phyloP scores from a whole-genome alignment of 2,888 invertebrate species.

The Lampropteryx suffumata region DNA sequence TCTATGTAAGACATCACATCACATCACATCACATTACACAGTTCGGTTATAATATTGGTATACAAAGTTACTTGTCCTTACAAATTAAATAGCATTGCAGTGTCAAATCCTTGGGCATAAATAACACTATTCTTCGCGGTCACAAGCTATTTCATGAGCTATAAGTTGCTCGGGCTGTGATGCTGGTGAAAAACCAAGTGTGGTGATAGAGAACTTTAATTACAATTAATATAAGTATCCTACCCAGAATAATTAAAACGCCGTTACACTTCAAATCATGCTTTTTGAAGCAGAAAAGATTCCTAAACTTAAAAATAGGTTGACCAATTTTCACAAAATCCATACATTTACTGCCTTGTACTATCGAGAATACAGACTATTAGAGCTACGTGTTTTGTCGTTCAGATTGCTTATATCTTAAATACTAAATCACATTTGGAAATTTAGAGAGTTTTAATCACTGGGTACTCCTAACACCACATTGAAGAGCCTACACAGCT shows the following conservation, averaged over 20 bases:
- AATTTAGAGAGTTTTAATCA: conserved; percentile 30
- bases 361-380: conserved; percentile 15
- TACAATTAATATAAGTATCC: too few relatives aligned
- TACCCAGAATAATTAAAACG: too few relatives aligned
- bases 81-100: conserved; percentile 3
- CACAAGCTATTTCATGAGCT: background rate
- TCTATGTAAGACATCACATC: conserved; percentile 10
- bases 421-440: conserved; percentile 40
- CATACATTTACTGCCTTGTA: conserved; percentile 19
- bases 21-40: background rate
- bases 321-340: conserved; percentile 8
- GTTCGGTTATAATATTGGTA: background rate
- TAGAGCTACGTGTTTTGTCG: conserved; percentile 10
- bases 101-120: conserved; percentile 12
- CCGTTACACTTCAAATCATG: conserved; percentile 1
- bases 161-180: too few relatives aligned
- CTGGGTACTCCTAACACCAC: conserved; percentile 17
- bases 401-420: conserved; percentile 28
- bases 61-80: background rate
- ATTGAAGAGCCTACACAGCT: background rate
- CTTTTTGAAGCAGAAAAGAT: conserved; percentile 4
- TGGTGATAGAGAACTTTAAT: too few relatives aligned
- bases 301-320: background rate
- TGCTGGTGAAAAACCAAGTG: too few relatives aligned
- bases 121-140: background rate